Evolutionary conservation across 1,140 invertebrate species (phyloP).

Genomic region (Pteromalus puparum): DNA sequence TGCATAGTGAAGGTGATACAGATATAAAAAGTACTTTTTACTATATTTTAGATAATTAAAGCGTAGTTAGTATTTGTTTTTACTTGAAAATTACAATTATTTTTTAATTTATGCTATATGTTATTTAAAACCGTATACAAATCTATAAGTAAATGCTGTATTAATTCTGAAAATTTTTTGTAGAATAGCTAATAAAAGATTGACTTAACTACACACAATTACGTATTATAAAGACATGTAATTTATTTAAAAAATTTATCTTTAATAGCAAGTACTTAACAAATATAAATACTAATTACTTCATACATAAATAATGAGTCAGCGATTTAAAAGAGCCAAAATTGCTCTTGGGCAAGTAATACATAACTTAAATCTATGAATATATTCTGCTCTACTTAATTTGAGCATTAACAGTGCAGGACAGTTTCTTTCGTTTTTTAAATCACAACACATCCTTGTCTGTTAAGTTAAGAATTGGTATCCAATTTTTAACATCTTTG

Average conservation of each 20-base stretch:
- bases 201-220: too few relatives aligned
- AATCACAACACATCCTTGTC: slow-evolving; percentile 23
- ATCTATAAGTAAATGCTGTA: neutral
- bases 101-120: neutral
- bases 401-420: slow-evolving; percentile 37
- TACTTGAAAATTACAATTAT: neutral
- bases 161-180: neutral
- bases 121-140: neutral
- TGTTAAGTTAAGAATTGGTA: neutral
- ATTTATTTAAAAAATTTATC: neutral
- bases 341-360: neutral
- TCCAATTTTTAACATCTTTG: slow-evolving; percentile 1
- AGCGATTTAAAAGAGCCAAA: slow-evolving; percentile 6
- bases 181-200: too few relatives aligned
- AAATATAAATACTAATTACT: slow-evolving; percentile 7
- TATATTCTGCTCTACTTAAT: neutral
- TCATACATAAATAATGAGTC: slow-evolving; percentile 9
- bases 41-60: neutral
- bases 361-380: neutral
- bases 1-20: neutral
- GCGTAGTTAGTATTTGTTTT: neutral
- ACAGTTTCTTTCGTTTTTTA: slow-evolving; percentile 33
- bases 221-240: too few relatives aligned
- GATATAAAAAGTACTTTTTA: neutral
- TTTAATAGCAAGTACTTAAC: neutral